Evolutionary conservation across 2,797 vertebrate species (phyloP), one percentile per base, ranked within the genome.

Genomic region (Sebastes dallii): DNA sequence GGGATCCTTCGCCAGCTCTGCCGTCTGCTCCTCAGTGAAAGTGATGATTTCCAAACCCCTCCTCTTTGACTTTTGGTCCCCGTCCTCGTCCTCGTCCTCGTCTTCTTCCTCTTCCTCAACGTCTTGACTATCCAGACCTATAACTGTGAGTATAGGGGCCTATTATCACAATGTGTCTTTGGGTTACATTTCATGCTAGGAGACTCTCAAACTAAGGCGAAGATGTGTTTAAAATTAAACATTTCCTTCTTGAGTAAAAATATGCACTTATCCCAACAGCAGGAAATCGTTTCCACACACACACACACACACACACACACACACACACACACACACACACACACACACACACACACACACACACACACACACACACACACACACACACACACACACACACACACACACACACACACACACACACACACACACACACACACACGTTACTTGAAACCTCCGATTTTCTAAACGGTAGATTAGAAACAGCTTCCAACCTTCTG

Each of bases 21-120:
- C 99, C 0, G 99, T 96, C 95, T 99, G 98, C 89, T 99, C 98
- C 89, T 99, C 97, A 0, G 98, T 99, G 87, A 99, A 98, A 10
- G 98, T 99, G 91, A 99, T 97, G 85, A 99, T 97, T 67, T 97
- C 97, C 10, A 96, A 89, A 6, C 97, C 95, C 75, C 95, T 95
- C 85, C 97, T 96, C 81, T 98, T 97, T 0, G 93, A 91, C 2
- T 93, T 92, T 72, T 95, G 96, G 12, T 98, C 97, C 1, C 92
- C 69, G 3, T 89, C 94, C 32, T 97, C 97, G 0, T 97, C 96
- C 0, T 97, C 97, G 0, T 97, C 97, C 0, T 97, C 96, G 0
- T 96, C 96, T 60, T 97, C 96, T 1, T 91, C 88, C 1, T 92
- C 90, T 9, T 90, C 91, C 8, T 90, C 94, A 20, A 96, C 95